A percentile compares a stretch with the other conserved stretches of the same genome.
Evolutionary conservation across 2,888 invertebrate species (phyloP).

Genomic region (Buathra laborator): DNA sequence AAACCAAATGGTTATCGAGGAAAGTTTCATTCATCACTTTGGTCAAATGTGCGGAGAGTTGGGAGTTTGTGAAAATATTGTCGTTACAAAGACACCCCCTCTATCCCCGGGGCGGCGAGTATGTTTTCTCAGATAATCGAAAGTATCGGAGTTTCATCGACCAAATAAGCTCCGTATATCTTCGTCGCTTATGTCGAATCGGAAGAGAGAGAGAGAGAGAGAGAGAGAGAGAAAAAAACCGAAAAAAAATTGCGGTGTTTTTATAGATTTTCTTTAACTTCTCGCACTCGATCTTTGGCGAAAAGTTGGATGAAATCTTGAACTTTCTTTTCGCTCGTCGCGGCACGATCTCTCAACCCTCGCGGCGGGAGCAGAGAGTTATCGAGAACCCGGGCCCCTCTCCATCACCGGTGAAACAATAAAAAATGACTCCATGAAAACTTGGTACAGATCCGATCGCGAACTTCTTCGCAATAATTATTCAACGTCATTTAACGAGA

Average conservation of each 20-base stretch:
- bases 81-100: slow-evolving; percentile 13
- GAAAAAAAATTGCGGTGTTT: slow-evolving; percentile 2
- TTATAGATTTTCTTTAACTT: slow-evolving; percentile 12
- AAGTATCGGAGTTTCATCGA: background rate
- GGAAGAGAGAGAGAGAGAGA: background rate
- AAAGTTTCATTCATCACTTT: slow-evolving; percentile 18
- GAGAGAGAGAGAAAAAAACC: background rate
- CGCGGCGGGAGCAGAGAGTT: background rate
- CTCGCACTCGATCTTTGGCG: slow-evolving; percentile 1
- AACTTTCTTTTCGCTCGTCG: background rate
- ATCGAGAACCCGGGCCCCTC: slow-evolving; percentile 7
- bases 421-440: slow-evolving; percentile 38
- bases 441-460: background rate
- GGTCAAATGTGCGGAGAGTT: background rate
- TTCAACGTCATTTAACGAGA: slow-evolving; percentile 42
- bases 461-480: slow-evolving; percentile 50
- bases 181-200: background rate
- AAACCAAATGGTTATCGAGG: background rate
- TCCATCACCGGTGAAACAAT: slow-evolving; percentile 40
- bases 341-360: background rate
- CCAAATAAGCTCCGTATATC: background rate
- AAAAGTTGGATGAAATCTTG: slow-evolving; percentile 31
- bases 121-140: slow-evolving; percentile 43
- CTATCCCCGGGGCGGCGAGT: background rate
- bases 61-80: slow-evolving; percentile 33